Percentiles rank a stretch among this genome's conserved stretches.
phyloP scores from a whole-genome alignment of 1,140 invertebrate species.

The Xylocopa sonorina region DNA sequence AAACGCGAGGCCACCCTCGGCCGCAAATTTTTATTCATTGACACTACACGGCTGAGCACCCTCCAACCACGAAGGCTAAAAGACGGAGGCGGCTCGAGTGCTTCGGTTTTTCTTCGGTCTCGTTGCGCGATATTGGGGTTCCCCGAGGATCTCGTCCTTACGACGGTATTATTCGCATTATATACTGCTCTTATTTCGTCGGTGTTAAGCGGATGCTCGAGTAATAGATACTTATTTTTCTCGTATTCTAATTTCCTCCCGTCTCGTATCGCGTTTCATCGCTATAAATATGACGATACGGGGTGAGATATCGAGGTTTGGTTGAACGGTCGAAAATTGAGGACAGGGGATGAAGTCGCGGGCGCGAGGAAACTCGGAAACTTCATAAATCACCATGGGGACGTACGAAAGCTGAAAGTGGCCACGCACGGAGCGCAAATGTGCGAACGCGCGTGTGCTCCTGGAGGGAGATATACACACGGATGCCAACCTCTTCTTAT shows the following conservation, averaged over 20 bases:
- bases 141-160: constrained; percentile 9
- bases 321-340: constrained; percentile 50
- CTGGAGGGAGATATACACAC: constrained; percentile 19
- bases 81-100: constrained; percentile 38
- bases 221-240: constrained; percentile 1
- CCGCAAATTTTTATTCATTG: constrained; percentile 82
- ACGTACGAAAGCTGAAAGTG: constrained; percentile 46
- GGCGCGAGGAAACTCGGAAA: constrained; percentile 51
- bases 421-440: constrained; percentile 60
- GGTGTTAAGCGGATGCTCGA: not conserved
- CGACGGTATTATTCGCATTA: not conserved
- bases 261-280: not conserved
- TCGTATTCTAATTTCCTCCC: not conserved
- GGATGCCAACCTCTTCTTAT: constrained; percentile 54
- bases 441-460: constrained; percentile 71
- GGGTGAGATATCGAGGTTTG: not conserved
- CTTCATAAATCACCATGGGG: constrained; percentile 69
- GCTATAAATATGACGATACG: too few relatives aligned
- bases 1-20: constrained; percentile 74
- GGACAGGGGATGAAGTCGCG: constrained; percentile 59
- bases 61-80: constrained; percentile 55
- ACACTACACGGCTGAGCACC: constrained; percentile 77
- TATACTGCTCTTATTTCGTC: not conserved
- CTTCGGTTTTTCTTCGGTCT: constrained; percentile 44
- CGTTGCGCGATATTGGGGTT: constrained; percentile 28